Evolutionary conservation across 2,797 vertebrate genomes (phyloP), one percentile per base, ranked within the genome.

Genomic region (Parauchenoglanis ngamensis): DNA sequence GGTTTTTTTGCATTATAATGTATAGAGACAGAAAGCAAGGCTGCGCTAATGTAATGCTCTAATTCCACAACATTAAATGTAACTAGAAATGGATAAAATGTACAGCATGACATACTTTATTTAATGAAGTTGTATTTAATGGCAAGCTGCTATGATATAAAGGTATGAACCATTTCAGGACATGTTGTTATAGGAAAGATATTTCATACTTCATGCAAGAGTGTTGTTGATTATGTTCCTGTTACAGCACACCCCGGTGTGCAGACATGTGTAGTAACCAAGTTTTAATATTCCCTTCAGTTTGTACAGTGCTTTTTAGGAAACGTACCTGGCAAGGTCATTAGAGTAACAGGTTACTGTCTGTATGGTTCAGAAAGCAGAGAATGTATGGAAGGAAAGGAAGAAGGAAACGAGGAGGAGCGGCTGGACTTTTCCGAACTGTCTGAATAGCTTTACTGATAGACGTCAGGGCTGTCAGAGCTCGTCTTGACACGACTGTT

Each of bases 401-500:
- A 13, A 31, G 49, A 15, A 78, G 31, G 52, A 10, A 31, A 54
- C 19, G 49, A 15, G 28, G n/a, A 28, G 75, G 12, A 21, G 76
- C 6, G 1, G 4, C 46, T 76, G 73, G 52, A 11, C 21, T 78
- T 35, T 78, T 21, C n/a, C 1, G 13, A 25, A 15, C 46, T 52
- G 46, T 54, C 25, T 52, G 46, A 52, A 25, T 78, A 28, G 7
- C 28, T 35, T 78, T 21, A 56, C 52, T 31, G 52, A 78, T 78
- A 78, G 52, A 78, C 52, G 4, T 56, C 76, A 56, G 52, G 52
- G 52, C 83, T 86, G 68, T 80, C 81, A 75, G 46, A 67, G 17
- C 73, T 28, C 15, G 2, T 83, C 56, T 81, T 82, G 59, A 83
- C 78, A 78, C 0, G 35, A 78, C n/a, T 78, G 85, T 72, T 65